phyloP scores from a whole-genome alignment of 2,797 vertebrate species.

The Aeoliscus strigatus region DNA sequence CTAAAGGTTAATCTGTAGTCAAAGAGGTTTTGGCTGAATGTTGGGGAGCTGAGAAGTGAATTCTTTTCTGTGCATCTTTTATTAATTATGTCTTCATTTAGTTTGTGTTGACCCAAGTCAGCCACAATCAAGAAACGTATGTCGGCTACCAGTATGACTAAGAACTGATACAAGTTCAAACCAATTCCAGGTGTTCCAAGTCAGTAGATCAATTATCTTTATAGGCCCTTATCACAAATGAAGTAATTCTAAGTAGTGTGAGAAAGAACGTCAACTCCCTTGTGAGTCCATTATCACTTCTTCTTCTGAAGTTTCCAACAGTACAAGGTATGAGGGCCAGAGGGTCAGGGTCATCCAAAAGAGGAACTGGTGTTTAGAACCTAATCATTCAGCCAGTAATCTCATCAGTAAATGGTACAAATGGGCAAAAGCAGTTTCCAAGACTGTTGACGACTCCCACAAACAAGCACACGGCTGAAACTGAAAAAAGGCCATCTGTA shows the following conservation, averaged over 20 bases:
- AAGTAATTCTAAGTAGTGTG: no score
- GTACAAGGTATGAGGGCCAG: not conserved
- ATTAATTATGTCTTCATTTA: not conserved
- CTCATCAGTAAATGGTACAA: conserved; percentile 1
- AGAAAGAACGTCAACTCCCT: no score
- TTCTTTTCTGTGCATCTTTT: not conserved
- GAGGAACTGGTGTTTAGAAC: not conserved
- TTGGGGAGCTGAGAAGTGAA: not conserved
- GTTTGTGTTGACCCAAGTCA: conserved; percentile 5
- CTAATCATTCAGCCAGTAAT: conserved; percentile 4
- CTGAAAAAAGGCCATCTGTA: no score
- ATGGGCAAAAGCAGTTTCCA: not conserved
- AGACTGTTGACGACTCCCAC: conserved; percentile 7
- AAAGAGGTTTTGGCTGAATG: conserved; percentile 9
- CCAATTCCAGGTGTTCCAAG: no score
- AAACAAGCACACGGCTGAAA: conserved; percentile 13
- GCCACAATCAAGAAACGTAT: not conserved
- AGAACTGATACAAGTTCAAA: no score
- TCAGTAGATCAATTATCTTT: not conserved
- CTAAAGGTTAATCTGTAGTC: conserved; percentile 1
- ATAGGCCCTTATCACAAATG: no score
- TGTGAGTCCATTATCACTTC: no score
- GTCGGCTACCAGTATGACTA: no score
- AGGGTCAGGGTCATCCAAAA: not conserved
- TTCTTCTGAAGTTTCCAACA: no score